phyloP scores from a whole-genome alignment of 2,888 invertebrate species.

The Acrocyrtus sp. region DNA sequence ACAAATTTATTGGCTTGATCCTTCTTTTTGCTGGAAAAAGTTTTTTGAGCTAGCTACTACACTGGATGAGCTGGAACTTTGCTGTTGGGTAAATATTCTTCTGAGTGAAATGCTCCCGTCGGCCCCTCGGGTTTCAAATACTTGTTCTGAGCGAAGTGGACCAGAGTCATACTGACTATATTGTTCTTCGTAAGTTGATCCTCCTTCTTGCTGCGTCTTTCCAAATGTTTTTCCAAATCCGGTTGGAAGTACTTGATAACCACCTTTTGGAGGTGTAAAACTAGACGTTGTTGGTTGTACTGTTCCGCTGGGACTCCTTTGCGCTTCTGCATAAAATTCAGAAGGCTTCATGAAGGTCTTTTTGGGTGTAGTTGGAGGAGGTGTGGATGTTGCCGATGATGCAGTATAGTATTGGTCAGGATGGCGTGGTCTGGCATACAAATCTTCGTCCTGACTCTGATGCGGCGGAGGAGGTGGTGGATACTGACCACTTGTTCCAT shows the following conservation, averaged over 20 bases:
- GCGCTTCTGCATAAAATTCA: conserved; percentile 57
- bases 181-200: conserved; percentile 52
- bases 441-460: conserved; percentile 53
- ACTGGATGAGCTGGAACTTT: conserved; percentile 58
- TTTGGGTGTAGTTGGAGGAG: conserved; percentile 52
- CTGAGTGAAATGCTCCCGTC: conserved; percentile 61
- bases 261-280: conserved; percentile 53
- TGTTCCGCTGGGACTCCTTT: conserved; percentile 36
- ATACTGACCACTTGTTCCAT: conserved; percentile 33
- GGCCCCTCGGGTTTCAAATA: conserved; percentile 58
- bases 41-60: conserved; percentile 58
- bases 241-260: conserved; percentile 56
- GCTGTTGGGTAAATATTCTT: conserved; percentile 62
- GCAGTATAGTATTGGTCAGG: conserved; percentile 60
- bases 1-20: conserved; percentile 38
- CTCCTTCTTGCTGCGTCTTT: conserved; percentile 44
- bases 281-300: conserved; percentile 13
- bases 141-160: conserved; percentile 59
- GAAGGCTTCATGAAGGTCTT: conserved; percentile 63
- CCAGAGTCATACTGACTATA: conserved; percentile 61
- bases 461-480: conserved; percentile 16
- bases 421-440: conserved; percentile 59
- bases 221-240: conserved; percentile 56
- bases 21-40: conserved; percentile 59
- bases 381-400: conserved; percentile 51